These are phyloP conservation scores for Pseudomugil gertrudae DNA, from an alignment of 2,797 vertebrate species.

Conservation along the genomic window DNA sequence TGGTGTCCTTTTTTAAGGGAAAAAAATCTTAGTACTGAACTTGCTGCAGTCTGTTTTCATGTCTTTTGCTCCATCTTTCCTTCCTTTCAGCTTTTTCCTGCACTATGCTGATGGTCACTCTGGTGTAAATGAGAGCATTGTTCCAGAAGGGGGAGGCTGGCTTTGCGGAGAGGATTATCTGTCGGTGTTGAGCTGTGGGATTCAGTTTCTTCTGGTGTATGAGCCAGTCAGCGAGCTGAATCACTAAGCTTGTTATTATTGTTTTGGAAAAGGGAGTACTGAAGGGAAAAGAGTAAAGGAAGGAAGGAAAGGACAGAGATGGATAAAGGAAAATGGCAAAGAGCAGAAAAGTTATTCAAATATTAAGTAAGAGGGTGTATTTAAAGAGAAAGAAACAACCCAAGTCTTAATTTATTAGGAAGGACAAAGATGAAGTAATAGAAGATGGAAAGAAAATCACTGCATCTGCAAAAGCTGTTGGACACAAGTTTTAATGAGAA, in stretches of 20 bases:
- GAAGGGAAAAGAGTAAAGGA: slow-evolving; percentile 6
- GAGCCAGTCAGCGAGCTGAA: slow-evolving; percentile 78
- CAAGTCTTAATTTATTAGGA: slow-evolving; percentile 43
- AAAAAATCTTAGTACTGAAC: slow-evolving; percentile 10
- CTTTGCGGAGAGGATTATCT: slow-evolving; percentile 81
- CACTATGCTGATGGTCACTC: slow-evolving; percentile 62
- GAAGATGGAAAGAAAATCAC: slow-evolving; percentile 59
- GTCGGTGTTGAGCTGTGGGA: slow-evolving; percentile 73
- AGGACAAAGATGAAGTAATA: slow-evolving; percentile 45
- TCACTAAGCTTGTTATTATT: slow-evolving; percentile 80
- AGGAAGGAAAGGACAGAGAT: slow-evolving; percentile 27
- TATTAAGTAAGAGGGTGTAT: slow-evolving; percentile 15
- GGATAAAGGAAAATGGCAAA: slow-evolving; percentile 5
- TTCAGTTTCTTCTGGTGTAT: slow-evolving; percentile 72
- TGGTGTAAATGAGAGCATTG: slow-evolving; percentile 78
- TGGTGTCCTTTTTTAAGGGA: background rate
- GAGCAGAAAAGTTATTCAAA: background rate
- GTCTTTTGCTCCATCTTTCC: slow-evolving; percentile 22
- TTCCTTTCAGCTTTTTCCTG: slow-evolving; percentile 41
- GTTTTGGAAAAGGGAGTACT: slow-evolving; percentile 66
- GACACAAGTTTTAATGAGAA: slow-evolving; percentile 61
- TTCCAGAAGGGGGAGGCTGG: slow-evolving; percentile 73
- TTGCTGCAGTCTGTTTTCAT: slow-evolving; percentile 2
- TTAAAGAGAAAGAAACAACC: slow-evolving; percentile 14
- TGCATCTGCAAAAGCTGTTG: slow-evolving; percentile 59